phyloP scores from a whole-genome alignment of 1,140 invertebrate species.

The Arion vulgaris region DNA sequence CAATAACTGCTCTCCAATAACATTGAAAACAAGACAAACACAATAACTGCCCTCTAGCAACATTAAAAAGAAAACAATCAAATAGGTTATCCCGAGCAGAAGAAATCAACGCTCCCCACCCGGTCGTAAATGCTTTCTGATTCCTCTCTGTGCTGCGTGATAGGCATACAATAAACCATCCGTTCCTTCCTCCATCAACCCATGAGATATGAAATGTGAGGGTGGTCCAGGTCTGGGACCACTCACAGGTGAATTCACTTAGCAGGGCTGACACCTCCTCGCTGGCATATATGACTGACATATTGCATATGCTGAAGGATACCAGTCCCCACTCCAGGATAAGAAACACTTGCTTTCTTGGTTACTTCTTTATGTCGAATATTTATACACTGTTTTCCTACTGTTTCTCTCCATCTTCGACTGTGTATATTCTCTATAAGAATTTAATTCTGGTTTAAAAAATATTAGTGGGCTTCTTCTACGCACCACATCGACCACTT shows the following conservation, averaged over 20 bases:
- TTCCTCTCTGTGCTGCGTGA: background rate
- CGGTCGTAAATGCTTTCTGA: background rate
- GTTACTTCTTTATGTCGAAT: no score
- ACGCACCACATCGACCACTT: no score
- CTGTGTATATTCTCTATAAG: no score
- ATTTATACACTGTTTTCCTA: background rate
- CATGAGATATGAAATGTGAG: background rate
- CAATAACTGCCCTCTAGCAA: no score
- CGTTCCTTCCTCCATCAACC: background rate
- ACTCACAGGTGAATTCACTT: conserved; percentile 6
- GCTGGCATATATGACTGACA: conserved; percentile 34
- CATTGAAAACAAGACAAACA: no score
- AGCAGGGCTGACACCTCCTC: conserved; percentile 5
- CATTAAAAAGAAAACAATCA: no score
- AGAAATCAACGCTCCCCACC: no score
- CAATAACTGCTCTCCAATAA: no score
- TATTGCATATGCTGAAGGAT: conserved; percentile 15
- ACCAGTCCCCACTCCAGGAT: background rate
- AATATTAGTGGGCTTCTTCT: no score
- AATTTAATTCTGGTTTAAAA: no score
- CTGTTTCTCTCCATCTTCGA: background rate
- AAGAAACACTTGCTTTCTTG: background rate
- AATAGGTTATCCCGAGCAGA: no score
- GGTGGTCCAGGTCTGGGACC: conserved; percentile 18
- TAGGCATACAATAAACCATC: background rate